phyloP scores from a whole-genome alignment of 2,888 invertebrate genomes.

The Dioctria linearis region DNA sequence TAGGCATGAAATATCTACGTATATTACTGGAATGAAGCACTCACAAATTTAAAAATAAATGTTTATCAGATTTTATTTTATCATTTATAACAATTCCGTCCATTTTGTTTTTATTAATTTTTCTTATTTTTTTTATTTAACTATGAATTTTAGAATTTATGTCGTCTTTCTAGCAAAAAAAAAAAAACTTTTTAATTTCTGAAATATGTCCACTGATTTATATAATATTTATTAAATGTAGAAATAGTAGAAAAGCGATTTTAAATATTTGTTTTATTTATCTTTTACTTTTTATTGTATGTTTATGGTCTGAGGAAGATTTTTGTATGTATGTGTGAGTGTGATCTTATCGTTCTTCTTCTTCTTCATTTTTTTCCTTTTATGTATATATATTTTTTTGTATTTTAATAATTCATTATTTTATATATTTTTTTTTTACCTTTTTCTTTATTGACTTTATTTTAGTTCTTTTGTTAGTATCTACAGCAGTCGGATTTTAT shows the following conservation, averaged over 20 bases:
- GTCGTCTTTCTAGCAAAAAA: slow-evolving; percentile 38
- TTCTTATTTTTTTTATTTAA: background rate
- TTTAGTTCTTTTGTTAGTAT: slow-evolving; percentile 24
- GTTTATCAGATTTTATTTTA: slow-evolving; percentile 9
- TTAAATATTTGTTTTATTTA: slow-evolving; percentile 44
- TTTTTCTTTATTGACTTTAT: background rate
- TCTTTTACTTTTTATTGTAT: slow-evolving; percentile 20
- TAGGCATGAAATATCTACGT: no score
- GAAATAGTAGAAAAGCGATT: slow-evolving; percentile 57
- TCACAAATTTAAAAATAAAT: slow-evolving; percentile 35
- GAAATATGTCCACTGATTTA: slow-evolving; percentile 47
- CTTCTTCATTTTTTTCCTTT: slow-evolving; percentile 12
- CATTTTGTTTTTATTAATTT: background rate
- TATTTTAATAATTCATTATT: slow-evolving; percentile 5
- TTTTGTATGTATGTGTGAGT: background rate
- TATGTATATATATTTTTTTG: slow-evolving; percentile 20
- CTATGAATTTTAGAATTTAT: slow-evolving; percentile 40
- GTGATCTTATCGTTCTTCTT: slow-evolving; percentile 24
- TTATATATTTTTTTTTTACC: slow-evolving; percentile 31
- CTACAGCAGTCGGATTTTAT: slow-evolving; percentile 43
- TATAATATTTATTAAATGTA: slow-evolving; percentile 54
- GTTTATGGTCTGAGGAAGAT: slow-evolving; percentile 49
- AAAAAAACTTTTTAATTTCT: slow-evolving; percentile 34
- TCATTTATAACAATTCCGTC: slow-evolving; percentile 42
- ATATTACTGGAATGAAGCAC: slow-evolving; percentile 16